Conservation (phyloP, 2,888 invertebrate genomes). For the Synanthedon tipuliformis region DNA sequence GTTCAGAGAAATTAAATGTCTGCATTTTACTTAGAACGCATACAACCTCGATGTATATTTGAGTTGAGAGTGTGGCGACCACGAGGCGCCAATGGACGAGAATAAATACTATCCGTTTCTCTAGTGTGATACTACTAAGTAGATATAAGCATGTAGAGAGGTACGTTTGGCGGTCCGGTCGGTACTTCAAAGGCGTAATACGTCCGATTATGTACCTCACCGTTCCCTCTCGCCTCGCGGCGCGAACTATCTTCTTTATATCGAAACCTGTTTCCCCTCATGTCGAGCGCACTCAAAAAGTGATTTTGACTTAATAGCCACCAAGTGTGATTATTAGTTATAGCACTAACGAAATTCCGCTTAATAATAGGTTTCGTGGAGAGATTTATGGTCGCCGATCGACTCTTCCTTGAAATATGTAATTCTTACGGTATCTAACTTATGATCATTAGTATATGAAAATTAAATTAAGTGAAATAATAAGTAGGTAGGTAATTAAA, state of each 20-base stretch:
- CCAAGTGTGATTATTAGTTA: slow-evolving; percentile 56
- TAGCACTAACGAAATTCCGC: slow-evolving; percentile 31
- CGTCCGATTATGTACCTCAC: slow-evolving; percentile 46
- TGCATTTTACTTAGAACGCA: no score
- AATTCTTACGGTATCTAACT: not conserved
- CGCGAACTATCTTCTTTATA: slow-evolving; percentile 42
- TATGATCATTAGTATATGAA: no score
- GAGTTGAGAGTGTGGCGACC: no score
- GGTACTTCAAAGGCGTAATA: slow-evolving; percentile 60
- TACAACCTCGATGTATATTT: no score
- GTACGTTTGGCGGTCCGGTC: slow-evolving; percentile 10
- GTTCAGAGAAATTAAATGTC: no score
- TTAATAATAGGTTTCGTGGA: slow-evolving; percentile 25
- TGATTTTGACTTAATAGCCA: slow-evolving; percentile 54
- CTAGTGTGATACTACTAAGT: no score
- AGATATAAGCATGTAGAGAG: no score
- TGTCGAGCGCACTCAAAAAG: slow-evolving; percentile 48
- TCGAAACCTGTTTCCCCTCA: slow-evolving; percentile 52
- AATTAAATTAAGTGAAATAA: not conserved
- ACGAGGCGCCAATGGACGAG: no score
- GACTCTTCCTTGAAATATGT: slow-evolving; percentile 3
- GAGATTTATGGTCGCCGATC: slow-evolving; percentile 18
- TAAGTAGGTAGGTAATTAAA: not conserved
- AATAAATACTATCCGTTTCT: no score
- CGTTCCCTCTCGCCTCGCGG: slow-evolving; percentile 39